Conservation (phyloP, 2,113 vertebrate genomes). For the Triplophysa tibetana region DNA sequence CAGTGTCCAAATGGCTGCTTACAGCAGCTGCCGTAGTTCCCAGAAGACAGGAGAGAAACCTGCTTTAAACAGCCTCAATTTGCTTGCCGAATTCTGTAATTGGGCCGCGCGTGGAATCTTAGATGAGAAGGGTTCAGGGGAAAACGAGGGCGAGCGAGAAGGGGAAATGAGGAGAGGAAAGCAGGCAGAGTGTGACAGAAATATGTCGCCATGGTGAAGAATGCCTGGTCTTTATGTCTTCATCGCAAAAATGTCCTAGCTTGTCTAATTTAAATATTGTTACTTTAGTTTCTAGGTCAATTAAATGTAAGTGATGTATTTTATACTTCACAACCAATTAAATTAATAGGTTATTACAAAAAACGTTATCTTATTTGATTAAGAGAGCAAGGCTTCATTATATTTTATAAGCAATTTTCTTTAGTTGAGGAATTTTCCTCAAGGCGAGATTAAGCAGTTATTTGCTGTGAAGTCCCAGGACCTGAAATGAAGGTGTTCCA, state of each 20-base stretch:
- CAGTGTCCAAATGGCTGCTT: slow-evolving; percentile 69
- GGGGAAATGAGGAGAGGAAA: slow-evolving; percentile 39
- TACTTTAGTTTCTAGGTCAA: slow-evolving; percentile 98
- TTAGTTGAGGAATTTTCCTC: slow-evolving; percentile 94
- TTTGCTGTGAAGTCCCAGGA: slow-evolving; percentile 85
- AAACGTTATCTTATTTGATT: slow-evolving; percentile 96
- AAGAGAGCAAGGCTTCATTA: slow-evolving; percentile 95
- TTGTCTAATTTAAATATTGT: slow-evolving; percentile 92
- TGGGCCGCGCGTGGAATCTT: slow-evolving; percentile 78
- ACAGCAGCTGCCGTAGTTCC: slow-evolving; percentile 77
- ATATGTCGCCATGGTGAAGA: slow-evolving; percentile 71
- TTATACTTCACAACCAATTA: slow-evolving; percentile 99
- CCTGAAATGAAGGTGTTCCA: slow-evolving; percentile 90
- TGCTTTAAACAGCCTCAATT: slow-evolving; percentile 79
- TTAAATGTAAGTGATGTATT: slow-evolving; percentile 98
- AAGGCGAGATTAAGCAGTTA: slow-evolving; percentile 94
- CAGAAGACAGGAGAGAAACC: slow-evolving; percentile 70
- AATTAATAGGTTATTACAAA: slow-evolving; percentile 98
- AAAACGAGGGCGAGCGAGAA: slow-evolving; percentile 42
- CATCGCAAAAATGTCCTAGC: slow-evolving; percentile 83
- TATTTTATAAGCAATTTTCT: slow-evolving; percentile 99
- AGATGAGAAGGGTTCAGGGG: slow-evolving; percentile 63
- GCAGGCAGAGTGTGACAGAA: slow-evolving; percentile 55
- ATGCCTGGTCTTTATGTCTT: slow-evolving; percentile 82
- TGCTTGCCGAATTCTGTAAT: slow-evolving; percentile 79